Percentiles rank a stretch among this genome's conserved stretches.
Evolutionary conservation across 92 coral and sea anemone genomes (phyloP).

Genomic region (Hydrozoanthus gracilis): DNA sequence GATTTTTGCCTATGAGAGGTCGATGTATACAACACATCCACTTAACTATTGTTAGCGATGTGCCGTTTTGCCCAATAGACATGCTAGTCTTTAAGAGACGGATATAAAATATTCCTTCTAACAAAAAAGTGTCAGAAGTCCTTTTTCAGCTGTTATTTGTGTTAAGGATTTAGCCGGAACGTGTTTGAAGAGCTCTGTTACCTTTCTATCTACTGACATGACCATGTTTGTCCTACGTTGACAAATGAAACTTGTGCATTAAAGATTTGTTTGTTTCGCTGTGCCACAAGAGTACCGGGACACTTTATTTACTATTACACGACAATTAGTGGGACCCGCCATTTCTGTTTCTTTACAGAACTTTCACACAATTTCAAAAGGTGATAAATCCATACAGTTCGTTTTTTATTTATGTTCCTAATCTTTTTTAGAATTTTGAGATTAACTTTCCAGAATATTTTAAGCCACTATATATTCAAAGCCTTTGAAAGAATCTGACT

Average conservation of each 20-base stretch:
- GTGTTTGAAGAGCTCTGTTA: conserved; percentile 26
- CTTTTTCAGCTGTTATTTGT: conserved; percentile 21
- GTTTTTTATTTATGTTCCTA: not conserved
- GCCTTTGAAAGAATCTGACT: not conserved
- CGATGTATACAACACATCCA: no score
- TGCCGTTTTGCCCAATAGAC: no score
- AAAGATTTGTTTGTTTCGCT: conserved; percentile 21
- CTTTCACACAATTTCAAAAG: conserved; percentile 17
- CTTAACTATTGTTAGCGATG: no score
- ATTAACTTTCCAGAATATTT: not conserved
- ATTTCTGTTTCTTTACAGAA: conserved; percentile 26
- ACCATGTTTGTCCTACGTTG: conserved; percentile 19
- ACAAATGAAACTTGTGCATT: conserved; percentile 8
- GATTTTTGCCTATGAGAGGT: no score
- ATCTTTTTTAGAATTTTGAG: conserved; percentile 3
- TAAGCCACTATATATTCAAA: not conserved
- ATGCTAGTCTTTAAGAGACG: no score
- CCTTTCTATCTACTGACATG: not conserved
- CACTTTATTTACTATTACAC: not conserved
- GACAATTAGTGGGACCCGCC: conserved; percentile 14
- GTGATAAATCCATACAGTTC: not conserved
- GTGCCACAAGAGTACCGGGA: conserved; percentile 9
- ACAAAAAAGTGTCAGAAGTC: not conserved
- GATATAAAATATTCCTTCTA: no score
- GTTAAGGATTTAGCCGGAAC: conserved; percentile 6